Evolutionary conservation across 2,888 invertebrate genomes (phyloP), one percentile per base, ranked within the genome.

Genomic region (Pasiphila rectangulata): DNA sequence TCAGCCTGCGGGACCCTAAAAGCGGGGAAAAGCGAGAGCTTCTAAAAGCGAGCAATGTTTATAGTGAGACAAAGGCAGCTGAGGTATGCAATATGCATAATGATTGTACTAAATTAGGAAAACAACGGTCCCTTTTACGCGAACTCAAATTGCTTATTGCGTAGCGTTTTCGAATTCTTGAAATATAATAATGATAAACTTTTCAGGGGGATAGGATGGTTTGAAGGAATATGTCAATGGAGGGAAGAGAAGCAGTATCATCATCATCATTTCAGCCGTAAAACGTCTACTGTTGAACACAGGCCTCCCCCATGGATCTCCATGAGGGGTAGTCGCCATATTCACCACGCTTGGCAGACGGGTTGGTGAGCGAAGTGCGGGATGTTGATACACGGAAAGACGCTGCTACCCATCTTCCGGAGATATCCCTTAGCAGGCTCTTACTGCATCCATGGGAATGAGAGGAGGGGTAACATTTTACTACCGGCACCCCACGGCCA

Each of bases 1-100:
- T n/a, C n/a, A n/a, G n/a, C n/a, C n/a, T n/a, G n/a, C n/a, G 5
- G 7, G 20, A 29, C 17, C 5, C 37, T 37, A 81, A 81, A 81
- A 68, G 66, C 69, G n/a, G 67, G 69, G 64, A 69, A 75, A 72
- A 76, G 69, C 71, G 70, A 75, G 4, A 27, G 21, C 73, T 74
- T 61, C 54, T 56, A 68, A 69, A 74, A 85, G 79, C 70, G 73
- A 67, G 70, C 75, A 71, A 68, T 79, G 79, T 83, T 85, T 83
- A 83, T 81, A 68, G 81, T 71, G 70, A 83, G 83, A 84, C 78
- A 78, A 78, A 79, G 73, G 72, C 78, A 76, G 77, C 72, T 73
- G 73, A 67, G 69, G 72, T 77, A 71, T 81, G 72, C 79, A 83
- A 81, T 85, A 83, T 84, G 83, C 83, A 84, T 83, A 83, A 82